Percentiles rank a stretch among this genome's conserved stretches.
These are phyloP conservation scores for Pomacea canaliculata DNA, from an alignment of 2,888 invertebrate genomes.

Conservation along the genomic window DNA sequence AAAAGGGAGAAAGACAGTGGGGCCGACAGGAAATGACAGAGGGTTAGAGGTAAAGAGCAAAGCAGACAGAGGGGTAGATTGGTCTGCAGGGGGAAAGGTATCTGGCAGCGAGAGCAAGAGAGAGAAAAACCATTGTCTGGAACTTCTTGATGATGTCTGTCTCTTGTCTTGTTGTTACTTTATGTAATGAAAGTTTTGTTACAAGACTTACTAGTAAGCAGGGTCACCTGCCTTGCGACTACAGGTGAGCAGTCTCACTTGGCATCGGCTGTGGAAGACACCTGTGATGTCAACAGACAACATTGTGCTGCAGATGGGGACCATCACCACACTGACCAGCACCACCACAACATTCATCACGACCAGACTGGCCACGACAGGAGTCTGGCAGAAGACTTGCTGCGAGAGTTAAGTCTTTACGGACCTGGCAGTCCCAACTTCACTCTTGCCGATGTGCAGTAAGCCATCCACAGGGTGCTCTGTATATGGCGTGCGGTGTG, in stretches of 20 bases:
- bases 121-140: no score
- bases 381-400: constrained; percentile 4
- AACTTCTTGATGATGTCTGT: no score
- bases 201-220: no score
- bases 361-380: neutral
- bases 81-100: no score
- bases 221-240: neutral
- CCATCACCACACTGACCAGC: neutral
- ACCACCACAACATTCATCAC: neutral
- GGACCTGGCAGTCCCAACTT: constrained; percentile 24
- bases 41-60: neutral
- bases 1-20: neutral
- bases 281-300: constrained; percentile 17
- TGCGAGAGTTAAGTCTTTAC: constrained; percentile 12
- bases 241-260: constrained; percentile 10
- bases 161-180: no score
- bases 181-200: no score
- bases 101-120: no score
- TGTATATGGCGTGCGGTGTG: neutral
- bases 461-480: no score
- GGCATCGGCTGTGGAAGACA: constrained; percentile 5
- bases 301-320: constrained; percentile 10
- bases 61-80: neutral
- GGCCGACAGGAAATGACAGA: neutral
- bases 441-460: constrained; percentile 7